A percentile compares a stretch with the other conserved stretches of the same genome.
Evolutionary conservation across 2,888 invertebrate species (phyloP).

Genomic region (Agrochola macilenta): DNA sequence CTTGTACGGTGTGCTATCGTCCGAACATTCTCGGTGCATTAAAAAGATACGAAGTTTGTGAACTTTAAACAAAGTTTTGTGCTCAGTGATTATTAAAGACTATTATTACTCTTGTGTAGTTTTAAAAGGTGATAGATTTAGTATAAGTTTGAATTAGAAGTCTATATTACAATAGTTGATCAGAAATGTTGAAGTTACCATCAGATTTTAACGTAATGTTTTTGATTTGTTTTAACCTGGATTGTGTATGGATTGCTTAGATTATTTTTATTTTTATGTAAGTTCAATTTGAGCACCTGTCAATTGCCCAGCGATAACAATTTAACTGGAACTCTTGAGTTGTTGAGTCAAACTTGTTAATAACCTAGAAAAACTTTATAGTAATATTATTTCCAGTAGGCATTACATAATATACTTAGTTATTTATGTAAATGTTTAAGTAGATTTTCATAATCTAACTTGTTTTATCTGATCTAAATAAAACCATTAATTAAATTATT

Average conservation of each 20-base stretch:
- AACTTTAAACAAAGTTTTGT: constrained; percentile 52
- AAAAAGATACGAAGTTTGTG: constrained; percentile 41
- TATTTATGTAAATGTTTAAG: neutral
- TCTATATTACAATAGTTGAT: neutral
- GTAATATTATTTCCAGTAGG: constrained; percentile 7
- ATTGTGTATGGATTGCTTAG: constrained; percentile 23
- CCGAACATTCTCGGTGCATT: neutral
- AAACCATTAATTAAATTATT: neutral
- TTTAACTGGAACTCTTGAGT: neutral
- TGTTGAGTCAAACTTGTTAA: neutral
- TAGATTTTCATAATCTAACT: neutral
- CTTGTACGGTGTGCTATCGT: constrained; percentile 13
- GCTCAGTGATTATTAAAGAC: constrained; percentile 39
- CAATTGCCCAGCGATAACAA: neutral
- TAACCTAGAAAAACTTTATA: constrained; percentile 14
- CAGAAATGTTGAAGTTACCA: neutral
- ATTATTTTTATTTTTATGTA: neutral
- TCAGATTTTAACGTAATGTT: neutral
- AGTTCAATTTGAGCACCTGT: constrained; percentile 17
- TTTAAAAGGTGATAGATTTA: constrained; percentile 35
- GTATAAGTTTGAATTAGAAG: constrained; percentile 13
- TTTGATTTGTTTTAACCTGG: neutral
- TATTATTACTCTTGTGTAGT: constrained; percentile 30
- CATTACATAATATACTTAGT: constrained; percentile 34
- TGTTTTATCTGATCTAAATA: neutral